A percentile compares a stretch with the other conserved stretches of the same genome.
These are phyloP conservation scores for Taxidea taxus DNA, from an alignment of 2,113 vertebrate species.

Conservation along the genomic window DNA sequence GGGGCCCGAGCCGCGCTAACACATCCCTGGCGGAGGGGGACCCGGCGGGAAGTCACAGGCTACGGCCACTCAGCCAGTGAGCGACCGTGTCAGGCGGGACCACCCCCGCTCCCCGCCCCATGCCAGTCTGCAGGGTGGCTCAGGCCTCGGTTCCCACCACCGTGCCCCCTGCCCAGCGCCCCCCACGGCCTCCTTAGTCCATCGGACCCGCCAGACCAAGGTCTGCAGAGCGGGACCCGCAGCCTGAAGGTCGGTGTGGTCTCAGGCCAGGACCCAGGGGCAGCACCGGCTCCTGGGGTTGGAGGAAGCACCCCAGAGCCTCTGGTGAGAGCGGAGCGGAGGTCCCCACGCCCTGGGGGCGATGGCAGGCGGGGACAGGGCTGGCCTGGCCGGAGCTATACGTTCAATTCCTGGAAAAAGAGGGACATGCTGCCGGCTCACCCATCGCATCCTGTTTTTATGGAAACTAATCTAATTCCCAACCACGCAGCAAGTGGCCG, in stretches of 20 bases:
- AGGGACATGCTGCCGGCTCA: not conserved
- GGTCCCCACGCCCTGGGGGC: not conserved
- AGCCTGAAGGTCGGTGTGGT: not conserved
- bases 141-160: not conserved
- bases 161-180: not conserved
- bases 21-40: no score
- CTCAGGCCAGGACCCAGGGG: rapidly evolving
- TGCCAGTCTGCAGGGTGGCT: not conserved
- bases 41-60: not conserved
- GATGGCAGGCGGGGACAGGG: not conserved
- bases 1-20: not conserved
- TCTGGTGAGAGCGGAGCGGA: not conserved
- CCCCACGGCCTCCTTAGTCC: not conserved
- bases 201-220: not conserved
- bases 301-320: not conserved
- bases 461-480: constrained; percentile 75
- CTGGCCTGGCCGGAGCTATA: constrained; percentile 7
- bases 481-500: not conserved
- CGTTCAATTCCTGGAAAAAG: constrained; percentile 67
- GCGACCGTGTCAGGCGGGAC: not conserved
- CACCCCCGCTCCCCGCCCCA: not conserved
- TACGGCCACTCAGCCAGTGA: not conserved
- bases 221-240: not conserved
- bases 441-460: constrained; percentile 82
- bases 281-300: not conserved